phyloP scores from a whole-genome alignment of 2,888 invertebrate species.

The Patella caerulea region DNA sequence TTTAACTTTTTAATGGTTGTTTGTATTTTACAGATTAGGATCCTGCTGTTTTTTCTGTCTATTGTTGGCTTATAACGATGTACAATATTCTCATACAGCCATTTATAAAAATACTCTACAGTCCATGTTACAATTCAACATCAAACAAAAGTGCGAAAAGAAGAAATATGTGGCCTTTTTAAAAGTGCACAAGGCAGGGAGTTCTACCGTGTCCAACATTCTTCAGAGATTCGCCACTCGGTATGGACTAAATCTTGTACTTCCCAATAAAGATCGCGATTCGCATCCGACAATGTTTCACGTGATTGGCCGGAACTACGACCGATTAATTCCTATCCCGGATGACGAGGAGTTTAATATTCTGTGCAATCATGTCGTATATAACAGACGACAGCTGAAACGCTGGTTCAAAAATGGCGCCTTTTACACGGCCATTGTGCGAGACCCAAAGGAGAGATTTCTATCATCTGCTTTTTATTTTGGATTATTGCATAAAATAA shows the following conservation, averaged over 20 bases:
- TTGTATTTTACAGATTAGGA: too few relatives aligned
- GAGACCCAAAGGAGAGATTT: constrained; percentile 46
- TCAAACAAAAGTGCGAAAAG: not conserved
- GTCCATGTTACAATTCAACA: too few relatives aligned
- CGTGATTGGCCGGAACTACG: constrained; percentile 37
- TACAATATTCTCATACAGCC: too few relatives aligned
- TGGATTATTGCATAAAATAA: constrained; percentile 33
- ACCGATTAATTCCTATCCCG: constrained; percentile 48
- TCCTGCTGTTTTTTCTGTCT: too few relatives aligned
- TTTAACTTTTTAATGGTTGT: too few relatives aligned
- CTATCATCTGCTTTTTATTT: constrained; percentile 48
- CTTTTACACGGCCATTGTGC: constrained; percentile 45
- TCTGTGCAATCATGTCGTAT: constrained; percentile 56
- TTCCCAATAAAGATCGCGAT: constrained; percentile 47
- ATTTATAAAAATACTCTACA: too few relatives aligned
- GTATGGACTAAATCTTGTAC: constrained; percentile 47
- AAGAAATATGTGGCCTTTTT: constrained; percentile 40
- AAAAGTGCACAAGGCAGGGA: constrained; percentile 60
- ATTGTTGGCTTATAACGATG: too few relatives aligned
- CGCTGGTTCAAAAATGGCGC: constrained; percentile 37
- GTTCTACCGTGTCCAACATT: constrained; percentile 57
- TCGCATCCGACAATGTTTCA: constrained; percentile 42
- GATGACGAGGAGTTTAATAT: constrained; percentile 47
- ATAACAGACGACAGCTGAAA: constrained; percentile 41
- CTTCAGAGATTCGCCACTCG: constrained; percentile 49